Percentiles rank a stretch among this genome's conserved stretches.
Conservation (phyloP, 2,888 invertebrate genomes). For the Ennomos quercinarius region DNA sequence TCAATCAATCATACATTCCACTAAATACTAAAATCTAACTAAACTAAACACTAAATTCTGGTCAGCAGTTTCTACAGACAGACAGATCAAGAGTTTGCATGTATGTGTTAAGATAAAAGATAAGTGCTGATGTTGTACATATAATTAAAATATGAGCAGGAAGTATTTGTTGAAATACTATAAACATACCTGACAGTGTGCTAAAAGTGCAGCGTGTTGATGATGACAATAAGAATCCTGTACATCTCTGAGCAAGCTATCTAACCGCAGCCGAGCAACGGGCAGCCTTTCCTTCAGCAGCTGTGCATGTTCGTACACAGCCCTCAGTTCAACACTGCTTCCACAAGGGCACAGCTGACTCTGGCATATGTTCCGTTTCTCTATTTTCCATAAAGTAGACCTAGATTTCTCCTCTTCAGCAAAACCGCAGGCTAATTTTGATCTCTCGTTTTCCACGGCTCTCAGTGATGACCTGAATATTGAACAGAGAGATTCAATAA, state of each 20-base stretch:
- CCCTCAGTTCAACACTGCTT: slow-evolving; percentile 51
- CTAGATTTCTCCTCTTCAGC: slow-evolving; percentile 65
- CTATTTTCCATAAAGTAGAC: slow-evolving; percentile 63
- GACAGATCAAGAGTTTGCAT: neutral
- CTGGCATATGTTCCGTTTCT: slow-evolving; percentile 52
- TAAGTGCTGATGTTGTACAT: too few species aligned
- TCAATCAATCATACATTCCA: too few species aligned
- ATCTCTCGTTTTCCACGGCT: slow-evolving; percentile 67
- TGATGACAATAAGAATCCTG: slow-evolving; percentile 76
- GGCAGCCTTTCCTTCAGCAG: slow-evolving; percentile 65
- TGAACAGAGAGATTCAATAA: too few species aligned
- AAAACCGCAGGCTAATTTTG: slow-evolving; percentile 56
- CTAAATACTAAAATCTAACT: too few species aligned
- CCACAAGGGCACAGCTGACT: slow-evolving; percentile 64
- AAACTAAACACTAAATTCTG: too few species aligned
- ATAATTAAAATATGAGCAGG: neutral
- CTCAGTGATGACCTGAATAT: slow-evolving; percentile 64
- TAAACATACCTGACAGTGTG: slow-evolving; percentile 67
- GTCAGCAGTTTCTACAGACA: too few species aligned
- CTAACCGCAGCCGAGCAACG: slow-evolving; percentile 63
- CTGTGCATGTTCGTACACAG: slow-evolving; percentile 65
- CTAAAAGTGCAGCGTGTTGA: slow-evolving; percentile 68
- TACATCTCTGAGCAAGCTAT: slow-evolving; percentile 63
- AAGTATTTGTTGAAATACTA: neutral
- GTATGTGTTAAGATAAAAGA: neutral